Percentiles rank a stretch among this genome's conserved stretches.
Evolutionary conservation across 2,797 vertebrate genomes (phyloP).

Genomic region (Fundulus diaphanus): DNA sequence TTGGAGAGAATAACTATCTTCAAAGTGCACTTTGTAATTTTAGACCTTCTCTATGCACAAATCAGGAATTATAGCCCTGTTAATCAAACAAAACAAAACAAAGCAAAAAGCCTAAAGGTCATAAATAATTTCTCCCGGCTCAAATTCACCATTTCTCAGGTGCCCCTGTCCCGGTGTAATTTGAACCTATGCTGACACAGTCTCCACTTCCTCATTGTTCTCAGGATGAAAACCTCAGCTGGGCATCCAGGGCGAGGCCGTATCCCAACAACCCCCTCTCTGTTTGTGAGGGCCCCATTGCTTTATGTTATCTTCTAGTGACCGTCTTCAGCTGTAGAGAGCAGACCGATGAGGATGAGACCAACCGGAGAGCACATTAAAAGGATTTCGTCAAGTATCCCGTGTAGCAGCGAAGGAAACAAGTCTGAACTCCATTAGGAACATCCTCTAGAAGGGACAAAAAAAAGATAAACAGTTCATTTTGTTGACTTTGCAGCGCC

Average conservation of each 20-base stretch:
- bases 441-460: too few species aligned
- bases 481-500: neutral
- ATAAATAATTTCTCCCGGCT: constrained; percentile 16
- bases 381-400: constrained; percentile 9
- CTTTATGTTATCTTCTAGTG: constrained; percentile 12
- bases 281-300: constrained; percentile 29
- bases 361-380: constrained; percentile 14
- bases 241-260: constrained; percentile 27
- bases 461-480: constrained; percentile 2
- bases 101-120: constrained; percentile 4
- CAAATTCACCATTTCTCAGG: constrained; percentile 19
- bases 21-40: constrained; percentile 2
- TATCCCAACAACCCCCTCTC: constrained; percentile 24
- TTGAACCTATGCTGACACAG: constrained; percentile 10
- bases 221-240: constrained; percentile 23
- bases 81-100: neutral
- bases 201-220: constrained; percentile 19
- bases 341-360: constrained; percentile 35
- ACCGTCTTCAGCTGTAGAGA: constrained; percentile 35
- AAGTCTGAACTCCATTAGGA: constrained; percentile 30
- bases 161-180: constrained; percentile 16
- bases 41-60: neutral
- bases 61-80: neutral
- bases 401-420: neutral
- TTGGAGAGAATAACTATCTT: neutral